Percentiles rank a stretch among this genome's conserved stretches.
These are phyloP conservation scores for Mormoops blainvillei DNA, from an alignment of 2,113 vertebrate species.

Conservation along the genomic window DNA sequence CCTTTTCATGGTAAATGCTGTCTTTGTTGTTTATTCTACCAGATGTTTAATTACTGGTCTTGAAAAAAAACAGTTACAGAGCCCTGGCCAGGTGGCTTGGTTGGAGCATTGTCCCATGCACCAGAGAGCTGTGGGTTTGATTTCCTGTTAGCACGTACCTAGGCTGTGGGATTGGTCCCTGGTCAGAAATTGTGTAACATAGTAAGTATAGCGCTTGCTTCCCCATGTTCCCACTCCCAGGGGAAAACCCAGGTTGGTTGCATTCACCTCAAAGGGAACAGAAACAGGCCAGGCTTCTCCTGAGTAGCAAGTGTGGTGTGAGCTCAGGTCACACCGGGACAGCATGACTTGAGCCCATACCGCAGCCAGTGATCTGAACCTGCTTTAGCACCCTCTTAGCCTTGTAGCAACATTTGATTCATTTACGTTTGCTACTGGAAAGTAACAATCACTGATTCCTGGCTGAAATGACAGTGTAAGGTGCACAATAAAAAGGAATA, in stretches of 20 bases:
- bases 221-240: neutral
- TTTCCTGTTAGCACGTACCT: no score
- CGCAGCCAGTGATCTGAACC: accelerated
- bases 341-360: no score
- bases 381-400: accelerated
- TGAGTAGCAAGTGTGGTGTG: no score
- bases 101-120: no score
- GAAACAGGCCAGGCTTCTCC: neutral
- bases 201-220: neutral
- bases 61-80: neutral
- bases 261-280: neutral
- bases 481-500: neutral
- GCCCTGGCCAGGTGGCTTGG: no score
- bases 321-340: no score
- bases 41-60: neutral
- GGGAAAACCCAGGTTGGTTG: neutral
- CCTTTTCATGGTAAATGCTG: accelerated
- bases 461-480: no score
- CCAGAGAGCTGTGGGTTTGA: no score
- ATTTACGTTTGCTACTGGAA: accelerated
- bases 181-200: no score
- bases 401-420: accelerated
- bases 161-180: no score
- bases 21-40: neutral
- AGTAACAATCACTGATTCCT: accelerated